Percentiles rank a stretch among this genome's conserved stretches.
These are phyloP conservation scores for Rambutsinella grinnellia DNA, from an alignment of 2,888 invertebrate genomes.

Conservation along the genomic window DNA sequence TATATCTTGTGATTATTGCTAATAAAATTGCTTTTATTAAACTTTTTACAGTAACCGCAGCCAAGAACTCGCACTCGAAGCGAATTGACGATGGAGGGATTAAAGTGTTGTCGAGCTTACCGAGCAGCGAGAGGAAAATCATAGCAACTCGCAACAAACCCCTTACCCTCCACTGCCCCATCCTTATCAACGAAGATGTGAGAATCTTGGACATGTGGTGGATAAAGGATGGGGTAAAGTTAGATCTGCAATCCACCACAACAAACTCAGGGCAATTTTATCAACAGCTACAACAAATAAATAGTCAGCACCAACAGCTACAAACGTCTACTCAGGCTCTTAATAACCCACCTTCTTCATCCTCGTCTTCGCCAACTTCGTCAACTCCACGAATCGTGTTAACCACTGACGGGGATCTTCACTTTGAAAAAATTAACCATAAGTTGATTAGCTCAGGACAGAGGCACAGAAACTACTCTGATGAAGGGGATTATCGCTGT, in stretches of 20 bases:
- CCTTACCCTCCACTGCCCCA: conserved; percentile 60
- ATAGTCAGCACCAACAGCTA: conserved; percentile 50
- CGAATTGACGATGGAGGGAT: conserved; percentile 63
- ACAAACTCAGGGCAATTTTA: conserved; percentile 32
- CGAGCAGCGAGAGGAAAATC: conserved; percentile 47
- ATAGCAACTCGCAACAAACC: conserved; percentile 59
- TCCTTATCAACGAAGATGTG: conserved; percentile 39
- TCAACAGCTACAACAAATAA: conserved; percentile 20
- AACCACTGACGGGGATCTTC: conserved; percentile 57
- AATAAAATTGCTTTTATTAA: neutral
- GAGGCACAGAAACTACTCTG: conserved; percentile 59
- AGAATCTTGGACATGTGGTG: conserved; percentile 59
- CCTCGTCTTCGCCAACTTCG: conserved; percentile 7
- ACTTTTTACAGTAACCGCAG: conserved; percentile 46
- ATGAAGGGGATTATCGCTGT: conserved; percentile 64
- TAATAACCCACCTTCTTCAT: conserved; percentile 30
- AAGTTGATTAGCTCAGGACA: conserved; percentile 53
- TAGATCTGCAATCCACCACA: conserved; percentile 50
- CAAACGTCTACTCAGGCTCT: conserved; percentile 53
- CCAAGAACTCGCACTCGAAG: conserved; percentile 51
- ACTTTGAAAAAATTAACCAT: conserved; percentile 64
- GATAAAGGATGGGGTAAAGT: conserved; percentile 62
- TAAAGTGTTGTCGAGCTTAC: conserved; percentile 56
- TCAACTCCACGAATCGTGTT: conserved; percentile 42
- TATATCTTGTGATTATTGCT: conserved; percentile 3